Evolutionary conservation across 2,113 vertebrate genomes (phyloP).

Genomic region (human): DNA sequence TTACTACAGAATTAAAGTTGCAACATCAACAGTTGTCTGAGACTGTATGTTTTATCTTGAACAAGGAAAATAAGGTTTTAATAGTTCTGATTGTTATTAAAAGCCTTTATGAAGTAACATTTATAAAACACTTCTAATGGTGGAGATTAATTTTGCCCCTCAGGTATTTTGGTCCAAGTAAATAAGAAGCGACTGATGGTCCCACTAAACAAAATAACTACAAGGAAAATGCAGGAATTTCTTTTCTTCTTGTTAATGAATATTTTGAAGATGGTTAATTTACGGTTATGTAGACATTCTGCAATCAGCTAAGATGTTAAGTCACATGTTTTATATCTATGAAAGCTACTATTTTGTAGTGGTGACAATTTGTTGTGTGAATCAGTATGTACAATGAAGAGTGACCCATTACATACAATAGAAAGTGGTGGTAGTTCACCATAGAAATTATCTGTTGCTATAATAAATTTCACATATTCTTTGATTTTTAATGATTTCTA

Average conservation of each 20-base stretch:
- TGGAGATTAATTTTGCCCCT: conserved; percentile 58
- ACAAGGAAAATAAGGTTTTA: conserved; percentile 25
- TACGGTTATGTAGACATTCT: background rate
- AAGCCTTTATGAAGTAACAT: conserved; percentile 8
- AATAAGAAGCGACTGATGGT: conserved; percentile 44
- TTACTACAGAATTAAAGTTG: background rate
- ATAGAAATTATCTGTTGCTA: conserved; percentile 36
- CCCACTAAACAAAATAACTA: conserved; percentile 30
- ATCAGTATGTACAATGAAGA: background rate
- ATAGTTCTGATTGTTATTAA: conserved; percentile 46
- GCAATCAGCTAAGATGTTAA: background rate
- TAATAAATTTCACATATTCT: conserved; percentile 46
- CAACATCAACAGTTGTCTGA: background rate
- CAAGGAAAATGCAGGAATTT: conserved; percentile 34
- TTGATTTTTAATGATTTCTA: conserved; percentile 54
- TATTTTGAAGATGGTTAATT: conserved; percentile 50
- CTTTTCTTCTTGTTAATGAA: conserved; percentile 27
- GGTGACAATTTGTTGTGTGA: background rate
- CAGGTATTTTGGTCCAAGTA: conserved; percentile 50
- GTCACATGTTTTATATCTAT: background rate
- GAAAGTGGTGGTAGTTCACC: conserved; percentile 28
- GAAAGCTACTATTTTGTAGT: background rate
- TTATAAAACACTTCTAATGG: conserved; percentile 41
- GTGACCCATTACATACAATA: background rate
- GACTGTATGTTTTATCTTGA: background rate